phyloP scores from a whole-genome alignment of 2,888 invertebrate genomes.

The Bellardia bayeri region DNA sequence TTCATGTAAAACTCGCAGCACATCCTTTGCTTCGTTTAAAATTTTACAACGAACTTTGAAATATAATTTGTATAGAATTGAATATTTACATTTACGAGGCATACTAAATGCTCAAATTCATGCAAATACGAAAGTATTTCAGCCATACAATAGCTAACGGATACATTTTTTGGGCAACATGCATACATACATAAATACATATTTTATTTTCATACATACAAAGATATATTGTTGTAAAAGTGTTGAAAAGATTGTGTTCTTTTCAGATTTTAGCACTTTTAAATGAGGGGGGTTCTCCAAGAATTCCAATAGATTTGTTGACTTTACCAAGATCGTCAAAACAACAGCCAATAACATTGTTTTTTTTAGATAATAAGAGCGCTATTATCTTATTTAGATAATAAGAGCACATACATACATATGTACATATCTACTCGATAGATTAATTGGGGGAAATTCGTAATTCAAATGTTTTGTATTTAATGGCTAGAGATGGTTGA shows the following conservation, averaged over 20 bases:
- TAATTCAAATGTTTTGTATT: slow-evolving; percentile 38
- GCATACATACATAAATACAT: not conserved
- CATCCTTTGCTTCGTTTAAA: not conserved
- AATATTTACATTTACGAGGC: not conserved
- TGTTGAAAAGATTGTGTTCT: not conserved
- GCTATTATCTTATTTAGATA: not conserved
- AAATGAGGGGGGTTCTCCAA: slow-evolving; percentile 33
- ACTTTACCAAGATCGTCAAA: slow-evolving; percentile 23
- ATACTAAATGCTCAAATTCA: not conserved
- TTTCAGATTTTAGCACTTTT: slow-evolving; percentile 9
- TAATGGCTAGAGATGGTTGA: slow-evolving; percentile 13
- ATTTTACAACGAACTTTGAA: not conserved
- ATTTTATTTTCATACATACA: too few relatives aligned
- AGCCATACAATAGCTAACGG: not conserved
- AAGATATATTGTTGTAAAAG: not conserved
- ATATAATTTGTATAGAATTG: not conserved
- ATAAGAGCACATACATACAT: not conserved
- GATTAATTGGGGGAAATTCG: not conserved
- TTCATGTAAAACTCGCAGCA: too few relatives aligned
- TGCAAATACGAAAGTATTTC: slow-evolving; percentile 16
- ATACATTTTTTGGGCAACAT: not conserved
- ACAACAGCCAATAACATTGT: not conserved
- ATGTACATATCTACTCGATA: not conserved
- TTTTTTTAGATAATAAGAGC: not conserved
- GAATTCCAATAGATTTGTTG: slow-evolving; percentile 38